These are phyloP conservation scores for Hyalella azteca DNA, from an alignment of 2,888 invertebrate species.

Conservation along the genomic window DNA sequence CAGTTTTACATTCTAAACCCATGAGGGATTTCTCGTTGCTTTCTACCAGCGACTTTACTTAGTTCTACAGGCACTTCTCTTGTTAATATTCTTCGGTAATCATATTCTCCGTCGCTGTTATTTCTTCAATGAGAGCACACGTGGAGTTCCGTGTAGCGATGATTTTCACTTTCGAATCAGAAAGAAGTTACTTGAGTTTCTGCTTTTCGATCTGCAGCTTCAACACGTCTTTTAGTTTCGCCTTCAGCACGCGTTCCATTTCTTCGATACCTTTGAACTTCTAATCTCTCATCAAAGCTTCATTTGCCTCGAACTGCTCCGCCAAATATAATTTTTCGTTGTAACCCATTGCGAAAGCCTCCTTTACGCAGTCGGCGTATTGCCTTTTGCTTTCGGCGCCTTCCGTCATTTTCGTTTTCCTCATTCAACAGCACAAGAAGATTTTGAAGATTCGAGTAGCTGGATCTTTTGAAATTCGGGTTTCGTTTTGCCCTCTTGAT, in stretches of 20 bases:
- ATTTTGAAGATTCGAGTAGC: background rate
- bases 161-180: background rate
- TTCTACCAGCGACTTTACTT: background rate
- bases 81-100: background rate
- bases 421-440: background rate
- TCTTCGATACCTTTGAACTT: slow-evolving; percentile 11
- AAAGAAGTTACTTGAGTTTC: slow-evolving; percentile 2
- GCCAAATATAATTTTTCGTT: background rate
- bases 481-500: no score
- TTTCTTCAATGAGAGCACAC: slow-evolving; percentile 5
- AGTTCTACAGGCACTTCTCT: background rate
- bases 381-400: background rate
- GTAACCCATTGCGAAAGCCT: background rate
- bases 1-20: background rate
- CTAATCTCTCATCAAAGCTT: background rate
- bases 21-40: background rate
- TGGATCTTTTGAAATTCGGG: background rate
- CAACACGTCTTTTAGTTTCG: background rate
- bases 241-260: slow-evolving; percentile 1
- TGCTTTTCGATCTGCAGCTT: background rate
- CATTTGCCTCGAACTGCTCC: background rate
- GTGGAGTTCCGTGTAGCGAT: background rate
- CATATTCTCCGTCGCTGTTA: background rate
- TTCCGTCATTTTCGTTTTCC: background rate
- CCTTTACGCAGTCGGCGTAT: background rate